Conservation (phyloP, 2,113 vertebrate genomes). For the Rhea pennata region DNA sequence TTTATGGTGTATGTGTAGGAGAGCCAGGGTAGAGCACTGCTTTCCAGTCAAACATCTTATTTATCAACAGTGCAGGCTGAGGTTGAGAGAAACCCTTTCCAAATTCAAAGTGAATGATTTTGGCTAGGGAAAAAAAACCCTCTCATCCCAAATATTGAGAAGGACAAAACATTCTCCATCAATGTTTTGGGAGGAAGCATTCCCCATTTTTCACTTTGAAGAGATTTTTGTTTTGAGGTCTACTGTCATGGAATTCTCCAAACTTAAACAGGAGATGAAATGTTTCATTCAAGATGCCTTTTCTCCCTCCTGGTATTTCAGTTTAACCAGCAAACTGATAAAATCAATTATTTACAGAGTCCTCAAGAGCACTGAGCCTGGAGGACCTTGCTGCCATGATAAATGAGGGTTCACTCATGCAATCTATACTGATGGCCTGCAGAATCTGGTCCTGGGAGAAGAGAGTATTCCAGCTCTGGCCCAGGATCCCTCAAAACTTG, state of each 20-base stretch:
- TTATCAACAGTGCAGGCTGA: background rate
- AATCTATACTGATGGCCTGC: background rate
- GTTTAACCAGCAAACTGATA: constrained; percentile 31
- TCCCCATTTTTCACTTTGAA: background rate
- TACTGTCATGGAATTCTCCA: background rate
- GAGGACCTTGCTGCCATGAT: background rate
- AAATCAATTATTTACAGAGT: constrained; percentile 50
- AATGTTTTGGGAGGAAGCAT: background rate
- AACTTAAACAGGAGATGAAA: constrained; percentile 30
- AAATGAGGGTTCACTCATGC: background rate
- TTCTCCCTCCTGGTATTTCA: constrained; percentile 37
- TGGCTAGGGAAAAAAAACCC: background rate
- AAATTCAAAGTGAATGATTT: background rate
- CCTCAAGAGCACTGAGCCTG: background rate
- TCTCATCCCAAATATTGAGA: background rate
- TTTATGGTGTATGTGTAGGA: background rate
- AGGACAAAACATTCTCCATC: background rate
- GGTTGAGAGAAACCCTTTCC: background rate
- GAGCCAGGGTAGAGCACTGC: background rate
- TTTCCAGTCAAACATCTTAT: background rate
- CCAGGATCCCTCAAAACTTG: background rate
- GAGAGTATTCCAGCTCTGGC: background rate
- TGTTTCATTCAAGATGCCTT: constrained; percentile 51
- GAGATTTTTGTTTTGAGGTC: constrained; percentile 23
- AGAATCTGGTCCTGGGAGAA: background rate